Evolutionary conservation across 1,140 invertebrate genomes (phyloP), one percentile per base, ranked within the genome.

Genomic region (Pseudomyrmex pallidus): DNA sequence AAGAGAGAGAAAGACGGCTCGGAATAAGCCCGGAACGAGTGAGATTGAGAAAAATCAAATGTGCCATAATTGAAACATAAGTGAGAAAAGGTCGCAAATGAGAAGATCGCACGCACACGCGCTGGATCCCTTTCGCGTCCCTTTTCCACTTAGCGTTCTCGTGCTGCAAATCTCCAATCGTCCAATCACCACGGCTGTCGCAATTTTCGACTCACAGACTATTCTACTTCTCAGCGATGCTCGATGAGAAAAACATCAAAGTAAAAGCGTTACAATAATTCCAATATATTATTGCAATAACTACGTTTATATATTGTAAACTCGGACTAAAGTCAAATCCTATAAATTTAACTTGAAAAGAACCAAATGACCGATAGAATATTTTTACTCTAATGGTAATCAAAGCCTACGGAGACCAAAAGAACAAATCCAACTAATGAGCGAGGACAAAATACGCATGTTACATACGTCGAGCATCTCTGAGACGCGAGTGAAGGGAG

Each of bases 41-140:
- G 12, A 44, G 17, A 61, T 35, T 35, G 22, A 63, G 48, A 22
- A 5, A 48, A 48, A 46, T 74, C 48, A 13, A 48, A 57, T 17
- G 66, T 74, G 70, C 59, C 59, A 15, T 48, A 59, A 74, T n/a
- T 82, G 22, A 74, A 54, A 70, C 78, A 5, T 35, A 44, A 63
- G 59, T 74, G 78, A 46, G 74, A 74, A 54, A 15, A 77, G 52
- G 54, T n/a, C 72, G 20, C 13, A 44, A 62, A n/a, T 15, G 5
- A 2, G 12, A 64, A 25, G 12, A 15, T 52, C 12, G 66, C 12
- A 5, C 10, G 35, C 63, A 9, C 35, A 68, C 50, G 7, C 54
- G 54, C 56, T n/a, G 12, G 25, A 17, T n/a, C 48, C 9, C n/a
- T 25, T 25, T 12, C 9, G 13, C n/a, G 15, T 83, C 44, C 62